Base-by-base conservation (phyloP, 2,797 vertebrate genomes). In the Poecilia picta region DNA sequence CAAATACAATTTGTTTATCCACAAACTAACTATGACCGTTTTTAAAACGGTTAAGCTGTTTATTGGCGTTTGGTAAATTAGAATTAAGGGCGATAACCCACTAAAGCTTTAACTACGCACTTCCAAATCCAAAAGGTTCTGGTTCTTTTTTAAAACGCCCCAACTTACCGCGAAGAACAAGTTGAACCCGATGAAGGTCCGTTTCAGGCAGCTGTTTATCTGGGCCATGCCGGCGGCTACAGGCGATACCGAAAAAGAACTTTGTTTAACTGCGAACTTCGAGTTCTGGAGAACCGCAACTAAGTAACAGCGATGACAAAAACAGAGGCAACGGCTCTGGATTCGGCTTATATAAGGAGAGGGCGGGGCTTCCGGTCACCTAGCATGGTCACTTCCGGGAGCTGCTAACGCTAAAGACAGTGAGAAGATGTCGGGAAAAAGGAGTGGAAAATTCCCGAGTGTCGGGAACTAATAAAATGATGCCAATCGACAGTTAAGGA, bases 101-200 rank as follows among this genome's bases (percentile, higher is more conserved):
- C 12, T 41, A 12, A 12, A 12, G 13, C 20, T 36, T 55, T 11
- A n/a, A n/a, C 68, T 79, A 28, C 85, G 87, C 82, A 88, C 75
- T 83, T 87, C 81, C 1, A 31, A 73, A 66, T 82, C 28, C 0
- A 0, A 3, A 4, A 0, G 2, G 0, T 16, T 4, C 41, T 0
- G 20, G 20, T 11, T 2, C 16, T 0, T 68, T 68, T 12, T 4
- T 6, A 33, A 41, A 68, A 68, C 16, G 1, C 0, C 2, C 33
- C 6, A 15, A 89, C 91, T 93, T 51, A 94, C 94, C 86, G 92
- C 92, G 43, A 93, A 94, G 3, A 93, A 12, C 43, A 93, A 0
- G 85, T 94, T 94, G 81, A 93, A 93, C 81, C 75, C 3, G 66
- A 75, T 85, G 81, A 93, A 92, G 80, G 72, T 68, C 0, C 72